A percentile compares a stretch with the other conserved stretches of the same genome.
Conservation (phyloP, 2,888 invertebrate species). For the Cantharis lateralis region DNA sequence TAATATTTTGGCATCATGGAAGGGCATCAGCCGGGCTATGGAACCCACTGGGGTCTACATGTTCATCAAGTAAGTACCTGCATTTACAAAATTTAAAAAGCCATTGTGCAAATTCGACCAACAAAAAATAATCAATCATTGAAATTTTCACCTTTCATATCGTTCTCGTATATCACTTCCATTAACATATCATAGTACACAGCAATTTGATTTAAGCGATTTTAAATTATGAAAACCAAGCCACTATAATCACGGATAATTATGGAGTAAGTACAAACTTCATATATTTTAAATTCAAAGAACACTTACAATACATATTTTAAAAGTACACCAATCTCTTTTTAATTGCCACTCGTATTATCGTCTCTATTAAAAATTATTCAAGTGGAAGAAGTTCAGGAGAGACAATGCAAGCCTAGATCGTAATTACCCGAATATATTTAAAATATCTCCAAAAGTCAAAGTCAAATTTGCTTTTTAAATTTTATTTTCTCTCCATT, state of each 20-base stretch:
- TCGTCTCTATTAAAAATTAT: neutral
- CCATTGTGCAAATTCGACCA: neutral
- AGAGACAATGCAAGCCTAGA: neutral
- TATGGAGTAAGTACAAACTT: neutral
- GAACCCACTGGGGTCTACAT: conserved; percentile 87
- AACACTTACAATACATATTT: neutral
- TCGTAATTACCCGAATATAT: too few species aligned
- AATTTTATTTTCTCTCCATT: too few species aligned
- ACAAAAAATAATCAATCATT: neutral
- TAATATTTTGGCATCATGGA: conserved; percentile 89
- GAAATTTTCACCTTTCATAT: neutral
- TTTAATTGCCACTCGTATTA: neutral
- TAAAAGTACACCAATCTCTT: neutral
- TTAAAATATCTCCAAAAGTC: too few species aligned
- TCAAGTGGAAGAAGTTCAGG: neutral
- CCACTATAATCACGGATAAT: neutral
- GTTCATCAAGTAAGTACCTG: conserved; percentile 83
- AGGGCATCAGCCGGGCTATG: conserved; percentile 86
- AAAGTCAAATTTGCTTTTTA: too few species aligned
- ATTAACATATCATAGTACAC: neutral
- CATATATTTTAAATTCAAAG: neutral
- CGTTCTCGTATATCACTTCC: neutral
- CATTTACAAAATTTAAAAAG: neutral
- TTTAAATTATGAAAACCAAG: neutral
- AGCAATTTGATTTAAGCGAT: neutral